A percentile compares a stretch with the other conserved stretches of the same genome.
Conservation (phyloP, 2,113 vertebrate species). For the Crotalus horridus region DNA sequence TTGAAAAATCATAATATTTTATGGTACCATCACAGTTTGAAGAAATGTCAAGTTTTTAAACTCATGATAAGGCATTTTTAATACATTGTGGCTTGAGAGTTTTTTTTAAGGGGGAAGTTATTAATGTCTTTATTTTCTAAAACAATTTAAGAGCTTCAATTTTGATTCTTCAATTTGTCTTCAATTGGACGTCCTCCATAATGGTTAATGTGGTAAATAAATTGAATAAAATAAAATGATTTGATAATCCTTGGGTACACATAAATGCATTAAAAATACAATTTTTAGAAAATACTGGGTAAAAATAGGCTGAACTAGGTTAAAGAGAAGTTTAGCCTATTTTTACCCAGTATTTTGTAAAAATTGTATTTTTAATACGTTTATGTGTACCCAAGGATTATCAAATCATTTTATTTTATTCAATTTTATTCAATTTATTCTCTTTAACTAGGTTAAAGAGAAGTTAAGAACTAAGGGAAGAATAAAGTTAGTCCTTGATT, state of each 20-base stretch:
- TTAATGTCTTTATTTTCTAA: conserved; percentile 48
- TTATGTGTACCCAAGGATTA: background rate
- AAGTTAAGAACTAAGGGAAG: background rate
- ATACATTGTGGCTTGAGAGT: background rate
- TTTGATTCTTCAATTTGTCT: conserved; percentile 39
- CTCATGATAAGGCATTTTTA: background rate
- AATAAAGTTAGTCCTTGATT: no score
- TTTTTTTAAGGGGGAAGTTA: conserved; percentile 40
- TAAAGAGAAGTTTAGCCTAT: background rate
- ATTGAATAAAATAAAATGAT: background rate
- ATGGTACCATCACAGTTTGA: background rate
- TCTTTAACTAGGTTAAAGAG: background rate
- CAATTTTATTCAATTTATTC: no score
- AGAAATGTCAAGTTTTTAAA: background rate
- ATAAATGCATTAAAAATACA: background rate
- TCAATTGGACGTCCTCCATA: conserved; percentile 36
- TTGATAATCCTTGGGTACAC: background rate
- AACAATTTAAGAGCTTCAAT: conserved; percentile 37
- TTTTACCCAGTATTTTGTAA: fast-evolving
- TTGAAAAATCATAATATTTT: background rate
- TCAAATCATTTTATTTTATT: background rate
- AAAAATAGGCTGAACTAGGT: background rate
- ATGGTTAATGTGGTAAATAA: no score
- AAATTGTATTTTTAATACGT: conserved; percentile 2
- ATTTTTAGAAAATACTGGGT: background rate